Evolutionary conservation across 2,113 vertebrate species (phyloP), one percentile per base, ranked within the genome.

Genomic region (Baryphthengus martii): DNA sequence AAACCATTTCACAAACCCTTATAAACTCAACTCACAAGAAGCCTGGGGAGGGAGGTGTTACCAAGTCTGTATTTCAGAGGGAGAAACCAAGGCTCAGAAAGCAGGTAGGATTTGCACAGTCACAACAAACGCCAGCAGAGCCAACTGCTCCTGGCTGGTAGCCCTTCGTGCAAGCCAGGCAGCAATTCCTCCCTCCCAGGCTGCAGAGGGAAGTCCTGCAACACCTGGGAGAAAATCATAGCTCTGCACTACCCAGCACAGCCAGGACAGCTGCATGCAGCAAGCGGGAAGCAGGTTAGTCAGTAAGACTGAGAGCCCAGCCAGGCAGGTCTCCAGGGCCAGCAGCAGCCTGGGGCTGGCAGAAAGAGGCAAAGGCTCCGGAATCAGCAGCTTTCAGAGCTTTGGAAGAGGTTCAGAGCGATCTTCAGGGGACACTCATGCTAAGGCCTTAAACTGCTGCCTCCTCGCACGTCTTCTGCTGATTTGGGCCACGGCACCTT

Each of bases 391-490:
- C 81, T 90, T 76, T 78, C 89, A 90, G 85, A 75, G 91, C 23
- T 89, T 85, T 84, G 12, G 93, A 76, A 85, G 92, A 95, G 70
- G 87, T 67, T 94, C 70, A 90, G 58, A 73, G 62, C 0, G 31
- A 74, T 97, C 96, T 90, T 89, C 91, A 2, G 82, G 89, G 91
- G 44, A 15, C 49, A 40, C 77, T 59, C 62, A 67, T 81, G 85
- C 31, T 5, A 80, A 65, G 42, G 74, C 93, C 95, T 94, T 93
- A 76, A 79, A 72, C 35, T 56, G 96, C 68, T 35, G 86, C 93
- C 93, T 94, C 93, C 89, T 93, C 59, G 5, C 6, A 44, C 15
- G 67, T 96, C 93, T 78, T 95, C 92, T 82, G 95, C 95, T 77
- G 96, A 39, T 71, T 55, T 40, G 88, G 93, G 93, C 90, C 83